Evolutionary conservation across 2,113 vertebrate species (phyloP).

Genomic region (Hiodon tergisus): DNA sequence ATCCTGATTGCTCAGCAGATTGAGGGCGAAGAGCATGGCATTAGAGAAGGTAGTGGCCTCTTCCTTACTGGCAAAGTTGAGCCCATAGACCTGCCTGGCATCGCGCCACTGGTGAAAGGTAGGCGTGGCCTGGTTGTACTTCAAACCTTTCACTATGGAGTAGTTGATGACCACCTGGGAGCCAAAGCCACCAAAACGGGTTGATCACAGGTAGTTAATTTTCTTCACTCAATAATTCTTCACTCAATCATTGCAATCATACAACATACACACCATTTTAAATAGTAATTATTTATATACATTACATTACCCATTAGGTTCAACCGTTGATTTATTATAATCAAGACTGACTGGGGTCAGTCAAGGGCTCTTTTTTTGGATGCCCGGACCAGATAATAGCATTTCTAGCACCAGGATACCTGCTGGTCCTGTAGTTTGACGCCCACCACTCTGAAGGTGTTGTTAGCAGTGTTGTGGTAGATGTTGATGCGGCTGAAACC

Average conservation of each 20-base stretch:
- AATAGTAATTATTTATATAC: no score
- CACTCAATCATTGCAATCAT: no score
- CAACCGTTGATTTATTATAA: no score
- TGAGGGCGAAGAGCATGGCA: slow-evolving; percentile 75
- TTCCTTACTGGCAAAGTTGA: slow-evolving; percentile 78
- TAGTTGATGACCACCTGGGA: slow-evolving; percentile 77
- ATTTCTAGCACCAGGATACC: slow-evolving; percentile 40
- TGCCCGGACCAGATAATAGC: no score
- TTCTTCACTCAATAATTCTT: no score
- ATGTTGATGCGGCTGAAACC: slow-evolving; percentile 80
- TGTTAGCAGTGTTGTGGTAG: slow-evolving; percentile 74
- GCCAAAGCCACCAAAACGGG: background rate
- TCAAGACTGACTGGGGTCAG: no score
- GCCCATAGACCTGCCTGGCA: slow-evolving; percentile 73
- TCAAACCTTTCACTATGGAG: slow-evolving; percentile 78
- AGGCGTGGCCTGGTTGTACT: slow-evolving; percentile 38
- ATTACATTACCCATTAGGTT: no score
- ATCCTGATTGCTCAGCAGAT: slow-evolving; percentile 75
- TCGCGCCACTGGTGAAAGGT: slow-evolving; percentile 81
- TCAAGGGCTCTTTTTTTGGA: no score
- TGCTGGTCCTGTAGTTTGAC: slow-evolving; percentile 80
- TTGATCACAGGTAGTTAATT: no score
- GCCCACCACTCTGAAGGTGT: slow-evolving; percentile 75
- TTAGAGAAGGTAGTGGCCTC: slow-evolving; percentile 76
- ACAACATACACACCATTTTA: no score